phyloP scores from a whole-genome alignment of 2,797 vertebrate genomes.

The Thunnus albacares region DNA sequence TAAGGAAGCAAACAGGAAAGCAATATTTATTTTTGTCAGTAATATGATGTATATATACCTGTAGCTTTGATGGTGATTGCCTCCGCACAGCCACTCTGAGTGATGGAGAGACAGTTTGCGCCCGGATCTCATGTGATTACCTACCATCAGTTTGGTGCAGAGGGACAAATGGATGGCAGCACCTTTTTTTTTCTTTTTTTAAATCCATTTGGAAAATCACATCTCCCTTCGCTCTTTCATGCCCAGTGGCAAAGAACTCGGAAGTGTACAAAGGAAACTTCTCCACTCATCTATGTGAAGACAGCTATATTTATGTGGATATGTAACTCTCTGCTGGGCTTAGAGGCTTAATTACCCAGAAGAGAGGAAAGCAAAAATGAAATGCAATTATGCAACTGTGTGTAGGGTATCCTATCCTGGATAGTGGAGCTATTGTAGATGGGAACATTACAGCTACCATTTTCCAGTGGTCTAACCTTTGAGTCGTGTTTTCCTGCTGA shows the following conservation, averaged over 20 bases:
- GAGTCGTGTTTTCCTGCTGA: slow-evolving; percentile 27
- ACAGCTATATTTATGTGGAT: slow-evolving; percentile 76
- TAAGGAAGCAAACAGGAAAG: slow-evolving; percentile 50
- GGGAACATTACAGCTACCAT: slow-evolving; percentile 29
- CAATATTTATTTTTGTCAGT: slow-evolving; percentile 60
- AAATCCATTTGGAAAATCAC: slow-evolving; percentile 73
- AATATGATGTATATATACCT: slow-evolving; percentile 71
- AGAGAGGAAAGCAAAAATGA: slow-evolving; percentile 67
- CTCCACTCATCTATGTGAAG: slow-evolving; percentile 50
- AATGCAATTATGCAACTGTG: slow-evolving; percentile 73
- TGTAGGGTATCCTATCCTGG: slow-evolving; percentile 31
- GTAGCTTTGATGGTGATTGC: slow-evolving; percentile 68
- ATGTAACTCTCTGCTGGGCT: slow-evolving; percentile 67
- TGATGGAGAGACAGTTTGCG: slow-evolving; percentile 59
- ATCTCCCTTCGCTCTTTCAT: slow-evolving; percentile 69
- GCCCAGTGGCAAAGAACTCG: slow-evolving; percentile 65
- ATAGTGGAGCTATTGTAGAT: slow-evolving; percentile 44
- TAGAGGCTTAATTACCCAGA: slow-evolving; percentile 77
- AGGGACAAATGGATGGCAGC: slow-evolving; percentile 65
- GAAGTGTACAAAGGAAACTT: slow-evolving; percentile 67
- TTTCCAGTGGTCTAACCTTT: slow-evolving; percentile 39
- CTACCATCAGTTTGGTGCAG: slow-evolving; percentile 49
- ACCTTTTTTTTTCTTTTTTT: slow-evolving; percentile 25
- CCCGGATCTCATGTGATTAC: slow-evolving; percentile 69
- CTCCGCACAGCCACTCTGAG: slow-evolving; percentile 53